Evolutionary conservation across 2,113 vertebrate genomes (phyloP).

Genomic region (Oophaga pumilio): DNA sequence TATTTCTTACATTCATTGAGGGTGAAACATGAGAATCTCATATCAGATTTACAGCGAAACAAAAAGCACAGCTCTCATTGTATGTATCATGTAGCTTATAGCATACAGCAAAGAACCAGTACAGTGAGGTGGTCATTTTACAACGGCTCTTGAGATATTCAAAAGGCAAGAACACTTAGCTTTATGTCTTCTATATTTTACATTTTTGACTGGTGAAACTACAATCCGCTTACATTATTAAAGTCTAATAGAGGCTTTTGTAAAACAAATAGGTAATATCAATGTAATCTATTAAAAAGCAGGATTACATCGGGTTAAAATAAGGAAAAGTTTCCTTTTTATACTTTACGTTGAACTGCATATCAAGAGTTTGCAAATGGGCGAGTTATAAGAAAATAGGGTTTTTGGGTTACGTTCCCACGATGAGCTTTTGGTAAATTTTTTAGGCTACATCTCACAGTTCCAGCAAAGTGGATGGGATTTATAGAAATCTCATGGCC

Average conservation of each 20-base stretch:
- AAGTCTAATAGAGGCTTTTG: neutral
- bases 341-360: neutral
- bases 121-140: neutral
- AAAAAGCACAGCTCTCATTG: constrained; percentile 22
- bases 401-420: no score
- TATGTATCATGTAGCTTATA: constrained; percentile 21
- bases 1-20: constrained; percentile 11
- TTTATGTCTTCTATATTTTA: neutral
- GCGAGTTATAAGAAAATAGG: no score
- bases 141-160: neutral
- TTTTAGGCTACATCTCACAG: no score
- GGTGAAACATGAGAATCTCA: constrained; percentile 36
- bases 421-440: no score
- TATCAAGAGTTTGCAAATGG: neutral
- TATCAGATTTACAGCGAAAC: constrained; percentile 13
- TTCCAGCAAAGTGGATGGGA: no score
- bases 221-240: neutral
- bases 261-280: neutral
- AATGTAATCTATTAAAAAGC: neutral
- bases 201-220: neutral
- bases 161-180: neutral
- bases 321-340: neutral
- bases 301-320: neutral
- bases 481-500: no score
- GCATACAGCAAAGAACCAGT: neutral